A percentile compares a stretch with the other conserved stretches of the same genome.
Conservation (phyloP, 2,113 vertebrate genomes). For the Eira barbara region DNA sequence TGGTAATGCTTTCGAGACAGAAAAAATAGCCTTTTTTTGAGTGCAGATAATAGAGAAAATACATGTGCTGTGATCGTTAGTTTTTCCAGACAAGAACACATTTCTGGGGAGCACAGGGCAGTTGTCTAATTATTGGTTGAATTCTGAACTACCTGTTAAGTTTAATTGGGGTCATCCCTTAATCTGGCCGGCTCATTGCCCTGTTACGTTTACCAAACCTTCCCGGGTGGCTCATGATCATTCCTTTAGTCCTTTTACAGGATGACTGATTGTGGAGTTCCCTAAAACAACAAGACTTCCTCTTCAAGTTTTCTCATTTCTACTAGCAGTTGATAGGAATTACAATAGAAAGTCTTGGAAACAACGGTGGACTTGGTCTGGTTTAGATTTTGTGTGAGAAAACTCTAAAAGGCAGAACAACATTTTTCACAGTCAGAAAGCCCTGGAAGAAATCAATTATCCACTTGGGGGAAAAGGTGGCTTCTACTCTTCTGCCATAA, state of each 20-base stretch:
- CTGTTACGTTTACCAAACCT: not conserved
- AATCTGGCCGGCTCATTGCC: not conserved
- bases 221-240: not conserved
- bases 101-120: not conserved
- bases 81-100: not conserved
- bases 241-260: not conserved
- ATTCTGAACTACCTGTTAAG: not conserved
- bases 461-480: not conserved
- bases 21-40: not conserved
- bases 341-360: not conserved
- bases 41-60: not conserved
- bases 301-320: not conserved
- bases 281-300: not conserved
- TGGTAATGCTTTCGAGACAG: not conserved
- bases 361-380: not conserved
- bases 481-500: not conserved
- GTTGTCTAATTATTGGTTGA: not conserved
- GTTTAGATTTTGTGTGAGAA: not conserved
- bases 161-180: not conserved
- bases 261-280: not conserved
- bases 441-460: not conserved
- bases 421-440: not conserved
- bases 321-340: not conserved
- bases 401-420: not conserved
- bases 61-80: not conserved